A percentile compares a stretch with the other conserved stretches of the same genome.
These are phyloP conservation scores for Drosophila orosa DNA, from an alignment of 1,140 invertebrate genomes.

Conservation along the genomic window DNA sequence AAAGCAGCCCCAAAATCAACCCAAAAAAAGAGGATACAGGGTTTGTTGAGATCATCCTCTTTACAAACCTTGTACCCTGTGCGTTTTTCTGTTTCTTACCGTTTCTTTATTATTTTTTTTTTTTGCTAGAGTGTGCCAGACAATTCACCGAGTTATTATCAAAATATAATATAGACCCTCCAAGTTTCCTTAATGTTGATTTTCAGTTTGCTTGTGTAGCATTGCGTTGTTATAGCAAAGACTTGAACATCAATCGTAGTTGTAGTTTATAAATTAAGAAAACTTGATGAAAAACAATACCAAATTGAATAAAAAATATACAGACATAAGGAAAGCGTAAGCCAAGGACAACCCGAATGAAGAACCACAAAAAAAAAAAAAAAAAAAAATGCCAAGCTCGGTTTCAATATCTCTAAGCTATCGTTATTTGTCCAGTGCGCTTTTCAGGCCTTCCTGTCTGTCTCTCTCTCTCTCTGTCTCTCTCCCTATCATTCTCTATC, in stretches of 20 bases:
- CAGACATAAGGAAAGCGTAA: constrained; percentile 9
- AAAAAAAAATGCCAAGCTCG: constrained; percentile 13
- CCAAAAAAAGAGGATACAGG: not conserved
- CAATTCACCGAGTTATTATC: constrained; percentile 29
- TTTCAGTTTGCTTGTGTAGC: constrained; percentile 65
- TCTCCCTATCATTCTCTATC: constrained; percentile 19
- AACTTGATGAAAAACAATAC: constrained; percentile 21
- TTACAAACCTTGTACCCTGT: not conserved
- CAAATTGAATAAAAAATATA: constrained; percentile 12
- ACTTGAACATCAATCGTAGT: constrained; percentile 59
- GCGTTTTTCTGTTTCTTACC: constrained; percentile 5
- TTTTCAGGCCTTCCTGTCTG: constrained; percentile 8
- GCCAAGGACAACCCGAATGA: constrained; percentile 7
- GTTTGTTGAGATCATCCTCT: not conserved
- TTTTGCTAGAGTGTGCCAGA: constrained; percentile 27
- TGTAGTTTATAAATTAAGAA: constrained; percentile 44
- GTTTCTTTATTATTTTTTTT: not conserved
- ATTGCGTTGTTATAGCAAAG: constrained; percentile 60
- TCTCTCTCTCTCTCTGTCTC: constrained; percentile 6
- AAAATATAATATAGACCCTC: constrained; percentile 12
- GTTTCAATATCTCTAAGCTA: constrained; percentile 35
- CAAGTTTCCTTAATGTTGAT: constrained; percentile 48
- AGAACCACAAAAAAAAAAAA: not conserved
- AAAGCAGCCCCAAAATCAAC: constrained; percentile 2
- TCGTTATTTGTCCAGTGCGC: constrained; percentile 24